Conservation (phyloP, 2,888 invertebrate genomes). For the Oligia fasciuncula region DNA sequence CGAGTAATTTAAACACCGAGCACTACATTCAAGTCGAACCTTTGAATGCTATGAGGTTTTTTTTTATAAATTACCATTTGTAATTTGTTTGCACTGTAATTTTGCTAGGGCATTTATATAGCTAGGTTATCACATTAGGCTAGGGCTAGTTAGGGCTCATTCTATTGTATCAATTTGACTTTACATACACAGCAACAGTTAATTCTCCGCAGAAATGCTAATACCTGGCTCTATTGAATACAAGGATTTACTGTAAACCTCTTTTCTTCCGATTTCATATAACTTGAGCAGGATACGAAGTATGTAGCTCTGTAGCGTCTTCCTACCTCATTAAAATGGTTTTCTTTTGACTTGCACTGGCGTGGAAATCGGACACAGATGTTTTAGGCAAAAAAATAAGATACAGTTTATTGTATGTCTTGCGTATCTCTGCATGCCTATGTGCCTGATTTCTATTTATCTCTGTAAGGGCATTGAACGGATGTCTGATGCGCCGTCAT, state of each 20-base stretch:
- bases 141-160: not conserved
- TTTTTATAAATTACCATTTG: constrained; percentile 14
- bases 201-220: not conserved
- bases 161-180: not conserved
- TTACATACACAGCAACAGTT: not conserved
- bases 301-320: constrained; percentile 1
- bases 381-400: constrained; percentile 15
- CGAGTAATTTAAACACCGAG: constrained; percentile 73
- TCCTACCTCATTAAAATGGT: constrained; percentile 2
- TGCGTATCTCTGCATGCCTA: constrained; percentile 20
- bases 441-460: constrained; percentile 38
- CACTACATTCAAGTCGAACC: constrained; percentile 57
- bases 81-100: constrained; percentile 7
- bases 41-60: constrained; percentile 31
- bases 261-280: not conserved
- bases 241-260: constrained; percentile 1
- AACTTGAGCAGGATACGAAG: constrained; percentile 21
- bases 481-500: constrained; percentile 61
- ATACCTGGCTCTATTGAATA: not conserved
- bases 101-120: not conserved
- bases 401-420: not conserved
- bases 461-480: constrained; percentile 66
- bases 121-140: not conserved
- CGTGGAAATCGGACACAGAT: constrained; percentile 1
- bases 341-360: constrained; percentile 3